These are phyloP conservation scores for Stylophora pistillata DNA, from an alignment of 64 coral and sea anemone genomes.

Conservation along the genomic window DNA sequence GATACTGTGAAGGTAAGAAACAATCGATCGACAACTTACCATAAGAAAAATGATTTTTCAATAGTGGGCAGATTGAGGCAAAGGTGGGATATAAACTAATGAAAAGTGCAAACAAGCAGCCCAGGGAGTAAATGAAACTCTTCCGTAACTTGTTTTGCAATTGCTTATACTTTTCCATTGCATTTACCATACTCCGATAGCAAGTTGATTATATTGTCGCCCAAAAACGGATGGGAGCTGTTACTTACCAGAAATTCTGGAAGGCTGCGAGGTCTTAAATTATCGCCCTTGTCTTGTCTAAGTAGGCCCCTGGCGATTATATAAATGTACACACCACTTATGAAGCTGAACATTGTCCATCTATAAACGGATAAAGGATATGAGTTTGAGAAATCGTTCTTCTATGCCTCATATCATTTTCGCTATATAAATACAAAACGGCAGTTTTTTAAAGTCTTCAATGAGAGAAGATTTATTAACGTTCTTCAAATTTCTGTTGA, in stretches of 20 bases:
- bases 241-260: not conserved
- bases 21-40: too few relatives aligned
- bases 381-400: too few relatives aligned
- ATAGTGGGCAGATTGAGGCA: too few relatives aligned
- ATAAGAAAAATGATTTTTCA: too few relatives aligned
- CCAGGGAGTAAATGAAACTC: too few relatives aligned
- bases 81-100: too few relatives aligned
- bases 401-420: too few relatives aligned
- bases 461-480: not conserved
- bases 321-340: not conserved
- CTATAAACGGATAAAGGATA: not conserved
- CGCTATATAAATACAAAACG: not conserved
- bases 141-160: too few relatives aligned
- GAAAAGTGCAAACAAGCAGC: too few relatives aligned
- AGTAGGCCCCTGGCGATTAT: not conserved
- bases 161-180: too few relatives aligned
- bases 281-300: not conserved
- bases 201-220: not conserved
- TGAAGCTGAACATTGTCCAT: constrained; percentile 7
- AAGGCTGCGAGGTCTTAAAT: not conserved
- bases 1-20: not conserved
- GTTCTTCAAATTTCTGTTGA: not conserved
- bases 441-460: not conserved
- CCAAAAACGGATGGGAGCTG: too few relatives aligned
- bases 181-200: too few relatives aligned